Evolutionary conservation across 2,888 invertebrate genomes (phyloP).

Genomic region (Cheilosia vernalis): DNA sequence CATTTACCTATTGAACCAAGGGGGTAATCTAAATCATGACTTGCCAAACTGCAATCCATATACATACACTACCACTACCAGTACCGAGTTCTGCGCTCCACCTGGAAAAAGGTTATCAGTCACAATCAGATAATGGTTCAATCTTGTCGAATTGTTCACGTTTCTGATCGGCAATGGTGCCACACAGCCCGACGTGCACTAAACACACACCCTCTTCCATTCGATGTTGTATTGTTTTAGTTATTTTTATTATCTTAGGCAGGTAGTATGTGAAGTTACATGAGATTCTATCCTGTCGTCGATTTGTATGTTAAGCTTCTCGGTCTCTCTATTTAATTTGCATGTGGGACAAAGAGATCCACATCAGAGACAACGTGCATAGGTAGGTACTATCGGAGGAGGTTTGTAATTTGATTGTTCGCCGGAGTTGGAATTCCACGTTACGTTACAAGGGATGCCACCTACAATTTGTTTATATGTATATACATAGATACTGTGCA

Average conservation of each 20-base stretch:
- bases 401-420: conserved; percentile 61
- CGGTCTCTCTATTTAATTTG: conserved; percentile 67
- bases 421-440: conserved; percentile 30
- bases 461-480: conserved; percentile 57
- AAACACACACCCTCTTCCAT: conserved; percentile 69
- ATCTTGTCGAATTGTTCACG: conserved; percentile 79
- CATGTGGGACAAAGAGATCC: conserved; percentile 70
- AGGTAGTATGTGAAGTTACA: conserved; percentile 72
- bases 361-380: conserved; percentile 32
- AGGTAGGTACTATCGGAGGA: conserved; percentile 47
- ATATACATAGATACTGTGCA: conserved; percentile 32
- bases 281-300: conserved; percentile 73
- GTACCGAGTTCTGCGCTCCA: conserved; percentile 70
- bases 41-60: conserved; percentile 71
- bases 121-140: conserved; percentile 83
- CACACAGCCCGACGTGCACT: conserved; percentile 48
- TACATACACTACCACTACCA: conserved; percentile 61
- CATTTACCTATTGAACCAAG: conserved; percentile 70
- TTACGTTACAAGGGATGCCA: conserved; percentile 40
- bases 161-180: conserved; percentile 63
- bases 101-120: conserved; percentile 80
- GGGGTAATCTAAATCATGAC: conserved; percentile 74
- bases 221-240: conserved; percentile 50
- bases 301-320: conserved; percentile 65
- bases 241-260: conserved; percentile 47